Evolutionary conservation across 2,113 vertebrate genomes (phyloP).

Genomic region (Cryptotis parvus): DNA sequence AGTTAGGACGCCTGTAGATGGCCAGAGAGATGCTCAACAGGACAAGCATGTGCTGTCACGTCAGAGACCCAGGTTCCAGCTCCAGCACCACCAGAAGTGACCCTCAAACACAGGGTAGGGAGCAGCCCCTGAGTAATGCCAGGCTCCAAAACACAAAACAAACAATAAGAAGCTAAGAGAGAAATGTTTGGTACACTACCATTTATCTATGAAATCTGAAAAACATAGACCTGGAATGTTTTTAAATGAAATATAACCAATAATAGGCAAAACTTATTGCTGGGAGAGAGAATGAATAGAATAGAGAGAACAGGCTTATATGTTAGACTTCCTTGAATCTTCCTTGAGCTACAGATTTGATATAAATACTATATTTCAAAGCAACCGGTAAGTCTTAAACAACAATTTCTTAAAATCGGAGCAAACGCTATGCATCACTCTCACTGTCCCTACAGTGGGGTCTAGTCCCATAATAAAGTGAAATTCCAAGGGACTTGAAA

Average conservation of each 20-base stretch:
- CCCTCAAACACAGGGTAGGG: too few species aligned
- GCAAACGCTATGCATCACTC: not conserved
- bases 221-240: not conserved
- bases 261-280: not conserved
- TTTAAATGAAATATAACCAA: not conserved
- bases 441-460: not conserved
- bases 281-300: not conserved
- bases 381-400: not conserved
- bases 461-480: not conserved
- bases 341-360: not conserved
- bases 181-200: too few species aligned
- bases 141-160: too few species aligned
- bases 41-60: too few species aligned
- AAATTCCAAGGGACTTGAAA: not conserved
- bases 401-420: not conserved
- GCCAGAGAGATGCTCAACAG: too few species aligned
- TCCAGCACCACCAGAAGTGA: too few species aligned
- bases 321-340: not conserved
- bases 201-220: not conserved
- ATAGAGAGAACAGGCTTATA: not conserved
- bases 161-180: too few species aligned
- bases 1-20: too few species aligned
- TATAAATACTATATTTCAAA: conserved; percentile 45
- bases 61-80: too few species aligned
- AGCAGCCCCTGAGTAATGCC: too few species aligned